Percentiles rank a stretch among this genome's conserved stretches.
phyloP scores from a whole-genome alignment of 2,888 invertebrate genomes.

The Epicampocera succincta region DNA sequence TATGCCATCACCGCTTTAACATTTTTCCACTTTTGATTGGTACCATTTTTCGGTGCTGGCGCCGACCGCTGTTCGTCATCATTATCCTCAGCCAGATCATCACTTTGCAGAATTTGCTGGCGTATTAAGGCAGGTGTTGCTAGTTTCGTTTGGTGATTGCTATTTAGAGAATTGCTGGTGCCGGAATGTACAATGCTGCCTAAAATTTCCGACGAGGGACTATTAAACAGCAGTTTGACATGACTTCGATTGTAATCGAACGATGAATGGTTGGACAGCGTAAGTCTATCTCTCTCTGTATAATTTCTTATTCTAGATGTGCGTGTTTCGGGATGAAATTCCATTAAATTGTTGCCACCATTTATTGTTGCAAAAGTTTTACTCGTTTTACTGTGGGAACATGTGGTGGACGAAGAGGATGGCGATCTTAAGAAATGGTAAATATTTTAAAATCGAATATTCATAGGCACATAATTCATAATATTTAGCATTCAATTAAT shows the following conservation, averaged over 20 bases:
- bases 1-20: conserved; percentile 94
- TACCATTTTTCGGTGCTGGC: conserved; percentile 66
- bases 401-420: conserved; percentile 78
- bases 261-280: conserved; percentile 72
- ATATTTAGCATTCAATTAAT: conserved; percentile 6
- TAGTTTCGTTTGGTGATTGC: conserved; percentile 63
- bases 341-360: conserved; percentile 63
- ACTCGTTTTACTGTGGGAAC: conserved; percentile 74
- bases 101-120: conserved; percentile 5
- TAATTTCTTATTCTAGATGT: conserved; percentile 74
- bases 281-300: conserved; percentile 80
- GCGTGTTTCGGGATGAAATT: conserved; percentile 61
- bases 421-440: conserved; percentile 75
- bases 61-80: conserved; percentile 44
- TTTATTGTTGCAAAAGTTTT: conserved; percentile 63
- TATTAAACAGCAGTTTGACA: conserved; percentile 75
- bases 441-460: conserved; percentile 44
- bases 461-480: not conserved
- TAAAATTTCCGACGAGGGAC: conserved; percentile 75
- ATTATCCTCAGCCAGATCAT: conserved; percentile 18
- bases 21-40: conserved; percentile 90
- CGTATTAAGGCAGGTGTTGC: not conserved
- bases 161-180: conserved; percentile 72
- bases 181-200: conserved; percentile 71
- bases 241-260: conserved; percentile 71